Evolutionary conservation across 2,888 invertebrate species (phyloP), one percentile per base, ranked within the genome.

Genomic region (Morpho helenor): DNA sequence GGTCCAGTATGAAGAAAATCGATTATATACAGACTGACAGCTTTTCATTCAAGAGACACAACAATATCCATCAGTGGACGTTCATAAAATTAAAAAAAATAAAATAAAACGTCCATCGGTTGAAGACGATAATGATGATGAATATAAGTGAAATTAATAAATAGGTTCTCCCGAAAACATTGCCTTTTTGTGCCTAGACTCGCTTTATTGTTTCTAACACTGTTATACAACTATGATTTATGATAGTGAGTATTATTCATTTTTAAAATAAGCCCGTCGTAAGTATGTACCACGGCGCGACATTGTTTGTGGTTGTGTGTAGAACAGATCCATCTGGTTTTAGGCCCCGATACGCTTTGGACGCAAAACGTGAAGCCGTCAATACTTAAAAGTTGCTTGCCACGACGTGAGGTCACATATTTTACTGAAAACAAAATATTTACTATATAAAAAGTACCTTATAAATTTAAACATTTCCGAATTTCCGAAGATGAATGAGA

Each of bases 321-420:
- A 5, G 81, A 80, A 58, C 83, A 84, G 2, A 73, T 66, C 84
- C 84, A 83, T 49, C 76, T 64, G 7, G 63, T 73, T 52, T 70
- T 71, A 3, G 54, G 50, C 0, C 71, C 66, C 1, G 60, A 60
- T 0, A 60, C 62, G 9, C 63, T 66, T 31, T 71, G 66, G 7
- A 61, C 61, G 10, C 65, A 68, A 55, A 68, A 76, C 0, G 73
- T 79, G 57, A 62, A 78, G 0, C 72, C 73, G 0, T 62, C 61
- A 0, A 77, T 53, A 6, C 66, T 62, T 5, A 70, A 57, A 7
- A 77, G 57, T 0, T 63, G 67, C 44, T 68, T 77, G 0, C 77
- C 78, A 0, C 71, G 70, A 7, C 65, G 60, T 0, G 77, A 76
- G 41, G 48, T 65, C 7, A 67, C 63, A 49, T 64, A 71, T 8